Conservation (phyloP, 1,140 invertebrate genomes). For the Cotesia typhae region DNA sequence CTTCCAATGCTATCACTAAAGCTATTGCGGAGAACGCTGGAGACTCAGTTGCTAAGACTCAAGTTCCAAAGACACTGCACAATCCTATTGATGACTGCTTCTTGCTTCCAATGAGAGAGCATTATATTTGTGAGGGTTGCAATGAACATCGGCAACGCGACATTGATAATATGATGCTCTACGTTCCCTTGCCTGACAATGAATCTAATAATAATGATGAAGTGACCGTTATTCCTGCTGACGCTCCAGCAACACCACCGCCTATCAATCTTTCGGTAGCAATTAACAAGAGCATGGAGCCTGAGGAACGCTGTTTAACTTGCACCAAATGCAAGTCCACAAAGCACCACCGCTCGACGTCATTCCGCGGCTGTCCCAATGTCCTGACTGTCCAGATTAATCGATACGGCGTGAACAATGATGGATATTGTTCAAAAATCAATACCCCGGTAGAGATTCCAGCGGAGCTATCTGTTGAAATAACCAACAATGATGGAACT, state of each 20-base stretch:
- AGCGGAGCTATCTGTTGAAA: conserved; percentile 44
- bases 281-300: conserved; percentile 48
- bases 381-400: conserved; percentile 55
- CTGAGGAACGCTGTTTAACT: conserved; percentile 50
- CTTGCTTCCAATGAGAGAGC: conserved; percentile 53
- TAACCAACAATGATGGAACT: conserved; percentile 39
- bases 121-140: conserved; percentile 52
- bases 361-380: conserved; percentile 52
- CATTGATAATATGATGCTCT: conserved; percentile 56
- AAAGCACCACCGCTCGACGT: conserved; percentile 48
- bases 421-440: conserved; percentile 53
- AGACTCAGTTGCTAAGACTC: conserved; percentile 10
- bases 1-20: conserved; percentile 13
- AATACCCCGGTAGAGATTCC: conserved; percentile 52
- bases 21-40: neutral
- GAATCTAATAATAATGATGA: conserved; percentile 18
- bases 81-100: conserved; percentile 58
- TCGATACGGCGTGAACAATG: conserved; percentile 51
- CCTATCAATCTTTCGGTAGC: conserved; percentile 45
- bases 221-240: no score
- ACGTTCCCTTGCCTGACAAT: conserved; percentile 49
- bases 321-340: conserved; percentile 52
- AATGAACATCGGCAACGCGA: conserved; percentile 48
- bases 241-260: no score
- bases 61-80: conserved; percentile 9